A percentile compares a stretch with the other conserved stretches of the same genome.
Evolutionary conservation across 2,888 invertebrate species (phyloP).

Genomic region (Lobophora halterata): DNA sequence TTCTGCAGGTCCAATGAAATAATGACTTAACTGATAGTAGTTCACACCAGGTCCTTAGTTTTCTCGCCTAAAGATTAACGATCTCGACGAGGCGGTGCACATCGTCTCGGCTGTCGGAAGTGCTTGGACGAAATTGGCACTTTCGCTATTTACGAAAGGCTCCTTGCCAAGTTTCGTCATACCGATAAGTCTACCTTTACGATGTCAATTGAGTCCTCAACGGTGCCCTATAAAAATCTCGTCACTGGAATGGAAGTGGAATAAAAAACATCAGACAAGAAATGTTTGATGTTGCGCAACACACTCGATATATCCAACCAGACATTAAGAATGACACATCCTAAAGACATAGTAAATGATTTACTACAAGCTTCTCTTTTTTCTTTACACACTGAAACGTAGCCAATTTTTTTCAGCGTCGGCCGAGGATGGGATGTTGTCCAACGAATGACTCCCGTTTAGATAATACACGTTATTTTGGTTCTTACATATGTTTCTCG

Average conservation of each 20-base stretch:
- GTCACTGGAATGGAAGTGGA: conserved; percentile 38
- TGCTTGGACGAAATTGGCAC: conserved; percentile 30
- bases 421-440: conserved; percentile 49
- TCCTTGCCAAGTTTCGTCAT: conserved; percentile 29
- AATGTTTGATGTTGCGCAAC: conserved; percentile 45
- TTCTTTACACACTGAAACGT: conserved; percentile 54
- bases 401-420: conserved; percentile 64
- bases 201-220: conserved; percentile 27
- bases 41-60: background rate
- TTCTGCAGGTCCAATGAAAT: no score
- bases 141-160: conserved; percentile 27
- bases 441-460: conserved; percentile 63
- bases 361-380: conserved; percentile 49
- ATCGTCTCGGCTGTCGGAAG: conserved; percentile 23
- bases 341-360: conserved; percentile 60
- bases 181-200: conserved; percentile 25
- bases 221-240: conserved; percentile 39
- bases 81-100: conserved; percentile 18
- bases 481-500: conserved; percentile 75
- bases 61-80: conserved; percentile 20
- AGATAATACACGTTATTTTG: conserved; percentile 75
- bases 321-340: conserved; percentile 48
- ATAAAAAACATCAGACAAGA: conserved; percentile 39
- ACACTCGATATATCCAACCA: conserved; percentile 42
- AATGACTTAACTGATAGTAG: conserved; percentile 13